Percentiles rank a stretch among this genome's conserved stretches.
These are phyloP conservation scores for Cephus pulcher DNA, from an alignment of 2,888 invertebrate species.

Conservation along the genomic window DNA sequence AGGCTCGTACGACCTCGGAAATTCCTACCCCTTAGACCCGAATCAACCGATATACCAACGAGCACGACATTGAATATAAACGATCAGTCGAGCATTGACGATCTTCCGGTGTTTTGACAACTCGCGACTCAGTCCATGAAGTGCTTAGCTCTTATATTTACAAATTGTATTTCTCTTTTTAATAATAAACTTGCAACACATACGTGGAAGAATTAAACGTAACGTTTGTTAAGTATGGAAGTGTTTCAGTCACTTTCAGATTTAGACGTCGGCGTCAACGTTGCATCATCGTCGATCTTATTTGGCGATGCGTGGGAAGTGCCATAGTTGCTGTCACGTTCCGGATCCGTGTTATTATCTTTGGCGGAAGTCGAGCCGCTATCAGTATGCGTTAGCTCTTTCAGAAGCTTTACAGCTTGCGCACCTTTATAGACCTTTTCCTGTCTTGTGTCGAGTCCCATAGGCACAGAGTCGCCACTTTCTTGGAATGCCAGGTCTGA, in stretches of 20 bases:
- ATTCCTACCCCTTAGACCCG: conserved; percentile 13
- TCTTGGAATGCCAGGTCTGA: conserved; percentile 52
- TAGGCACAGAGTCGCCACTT: conserved; percentile 42
- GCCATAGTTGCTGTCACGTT: not conserved
- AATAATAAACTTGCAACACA: not conserved
- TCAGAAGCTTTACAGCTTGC: conserved; percentile 34
- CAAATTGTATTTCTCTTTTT: not conserved
- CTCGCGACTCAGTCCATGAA: not conserved
- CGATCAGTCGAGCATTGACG: no score
- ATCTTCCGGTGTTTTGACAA: not conserved
- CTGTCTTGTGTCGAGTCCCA: conserved; percentile 41
- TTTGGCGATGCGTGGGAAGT: not conserved
- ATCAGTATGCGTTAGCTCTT: conserved; percentile 11
- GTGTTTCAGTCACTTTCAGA: not conserved
- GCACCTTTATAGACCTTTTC: conserved; percentile 43
- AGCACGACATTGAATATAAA: no score
- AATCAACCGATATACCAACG: not conserved
- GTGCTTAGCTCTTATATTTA: not conserved
- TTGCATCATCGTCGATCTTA: not conserved
- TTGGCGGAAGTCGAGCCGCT: not conserved
- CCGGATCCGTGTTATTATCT: not conserved
- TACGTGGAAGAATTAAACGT: not conserved
- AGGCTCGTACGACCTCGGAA: conserved; percentile 21
- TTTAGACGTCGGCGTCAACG: not conserved
- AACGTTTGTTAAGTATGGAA: not conserved